phyloP scores from a whole-genome alignment of 1,140 invertebrate genomes.

The Lordiphosa mommai region DNA sequence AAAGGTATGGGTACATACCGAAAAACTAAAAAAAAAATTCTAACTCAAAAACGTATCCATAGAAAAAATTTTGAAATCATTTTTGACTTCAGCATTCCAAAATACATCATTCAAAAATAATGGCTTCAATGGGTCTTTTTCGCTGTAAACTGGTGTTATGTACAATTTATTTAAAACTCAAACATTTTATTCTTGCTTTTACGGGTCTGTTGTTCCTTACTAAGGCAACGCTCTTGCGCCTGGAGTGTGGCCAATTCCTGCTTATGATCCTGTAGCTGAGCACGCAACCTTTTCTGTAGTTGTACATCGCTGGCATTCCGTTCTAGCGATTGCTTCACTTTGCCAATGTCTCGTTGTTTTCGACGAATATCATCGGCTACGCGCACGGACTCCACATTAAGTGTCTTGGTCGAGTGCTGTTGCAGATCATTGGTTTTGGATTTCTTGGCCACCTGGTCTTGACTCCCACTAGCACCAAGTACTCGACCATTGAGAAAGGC shows the following conservation, averaged over 20 bases:
- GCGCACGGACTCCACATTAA: slow-evolving; percentile 89
- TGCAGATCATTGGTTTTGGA: slow-evolving; percentile 78
- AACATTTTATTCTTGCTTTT: slow-evolving; percentile 85
- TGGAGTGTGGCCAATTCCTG: slow-evolving; percentile 83
- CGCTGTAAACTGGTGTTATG: too few relatives aligned
- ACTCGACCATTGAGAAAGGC: slow-evolving; percentile 90
- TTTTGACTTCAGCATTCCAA: too few relatives aligned
- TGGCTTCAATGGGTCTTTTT: too few relatives aligned
- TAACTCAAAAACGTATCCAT: too few relatives aligned
- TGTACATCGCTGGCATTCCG: slow-evolving; percentile 82
- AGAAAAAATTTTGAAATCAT: too few relatives aligned
- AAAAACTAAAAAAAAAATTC: too few relatives aligned
- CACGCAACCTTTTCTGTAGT: slow-evolving; percentile 82
- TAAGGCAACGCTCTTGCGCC: slow-evolving; percentile 83
- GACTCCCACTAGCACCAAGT: slow-evolving; percentile 21
- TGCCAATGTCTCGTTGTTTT: slow-evolving; percentile 84
- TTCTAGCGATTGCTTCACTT: slow-evolving; percentile 83
- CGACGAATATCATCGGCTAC: slow-evolving; percentile 86
- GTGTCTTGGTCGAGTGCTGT: slow-evolving; percentile 83
- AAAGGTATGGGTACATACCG: too few relatives aligned
- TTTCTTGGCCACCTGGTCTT: slow-evolving; percentile 29
- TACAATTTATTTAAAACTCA: slow-evolving; percentile 81
- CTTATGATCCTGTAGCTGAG: slow-evolving; percentile 83
- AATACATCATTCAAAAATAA: too few relatives aligned
- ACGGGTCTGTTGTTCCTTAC: slow-evolving; percentile 85